Evolutionary conservation across 2,797 vertebrate species (phyloP).

Genomic region (Threskiornis aethiopicus): DNA sequence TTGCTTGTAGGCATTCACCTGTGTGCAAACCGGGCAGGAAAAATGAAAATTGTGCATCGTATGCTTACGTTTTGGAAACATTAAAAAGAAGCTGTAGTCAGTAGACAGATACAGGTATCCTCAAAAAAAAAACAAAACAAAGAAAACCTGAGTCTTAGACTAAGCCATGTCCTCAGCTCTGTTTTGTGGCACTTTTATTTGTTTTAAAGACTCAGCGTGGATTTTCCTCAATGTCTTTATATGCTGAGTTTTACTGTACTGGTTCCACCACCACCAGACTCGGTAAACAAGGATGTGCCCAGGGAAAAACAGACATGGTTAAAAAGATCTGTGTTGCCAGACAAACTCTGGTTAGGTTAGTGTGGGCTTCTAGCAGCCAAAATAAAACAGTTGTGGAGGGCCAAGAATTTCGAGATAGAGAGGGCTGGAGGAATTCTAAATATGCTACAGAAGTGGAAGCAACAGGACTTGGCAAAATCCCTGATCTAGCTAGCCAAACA

Average conservation of each 20-base stretch:
- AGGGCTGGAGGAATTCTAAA: constrained; percentile 53
- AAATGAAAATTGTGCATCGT: not conserved
- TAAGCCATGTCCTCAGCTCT: constrained; percentile 10
- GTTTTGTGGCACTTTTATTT: constrained; percentile 25
- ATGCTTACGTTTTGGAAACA: constrained; percentile 35
- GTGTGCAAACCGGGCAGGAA: constrained; percentile 8
- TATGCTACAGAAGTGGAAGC: constrained; percentile 65
- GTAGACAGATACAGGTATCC: not conserved
- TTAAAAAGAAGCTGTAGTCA: constrained; percentile 10
- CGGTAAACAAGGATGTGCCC: constrained; percentile 34
- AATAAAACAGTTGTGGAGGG: constrained; percentile 39
- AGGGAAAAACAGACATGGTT: constrained; percentile 44
- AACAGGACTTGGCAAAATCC: constrained; percentile 59
- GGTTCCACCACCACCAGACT: constrained; percentile 24
- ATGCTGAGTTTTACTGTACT: not conserved
- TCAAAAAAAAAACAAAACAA: not conserved
- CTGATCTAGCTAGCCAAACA: constrained; percentile 21
- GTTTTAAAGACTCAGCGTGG: not conserved
- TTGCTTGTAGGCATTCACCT: constrained; percentile 55
- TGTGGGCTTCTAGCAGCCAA: constrained; percentile 46
- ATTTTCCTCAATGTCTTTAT: constrained; percentile 4
- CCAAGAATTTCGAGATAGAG: constrained; percentile 51
- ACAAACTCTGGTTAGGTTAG: constrained; percentile 42
- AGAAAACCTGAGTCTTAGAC: not conserved
- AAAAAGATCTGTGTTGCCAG: constrained; percentile 14